Base-by-base conservation (phyloP, 2,113 vertebrate genomes). In the Chaetops frenatus region DNA sequence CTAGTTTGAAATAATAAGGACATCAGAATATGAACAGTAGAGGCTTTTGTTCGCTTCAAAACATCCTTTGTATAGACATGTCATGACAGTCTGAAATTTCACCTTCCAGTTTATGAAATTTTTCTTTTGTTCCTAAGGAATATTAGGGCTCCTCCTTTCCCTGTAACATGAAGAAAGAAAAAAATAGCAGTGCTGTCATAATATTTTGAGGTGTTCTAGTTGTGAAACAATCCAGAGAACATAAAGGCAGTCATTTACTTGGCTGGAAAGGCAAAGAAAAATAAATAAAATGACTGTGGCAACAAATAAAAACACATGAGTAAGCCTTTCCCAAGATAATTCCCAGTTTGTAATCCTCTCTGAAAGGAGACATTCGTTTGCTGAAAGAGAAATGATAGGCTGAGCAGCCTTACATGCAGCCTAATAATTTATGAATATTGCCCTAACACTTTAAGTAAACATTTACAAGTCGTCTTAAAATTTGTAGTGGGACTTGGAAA, bases 131-230 rank as follows among this genome's bases (percentile, higher is more conserved):
- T 84, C 27, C 23, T 65, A 47, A 76, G 33, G 29, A 25, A 40
- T 91, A 62, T 40, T n/a, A 70, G 28, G 36, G 12, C 23, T 89
- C 57, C 9, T 48, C 4, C 16, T 73, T 77, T 72, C 29, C 56
- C 29, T 81, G 2, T 28, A 54, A 70, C 51, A 47, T 12, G 13
- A 81, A 61, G 21, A 71, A 70, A 57, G 31, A 12, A 60, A 51
- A 67, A 76, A 65, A 13, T 15, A 54, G 27, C 1, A 0, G 7
- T 31, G 15, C n/a, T 79, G 10, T 81, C 0, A 0, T 78, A 78
- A 65, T 87, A 67, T 79, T 81, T 84, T 71, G 81, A 60, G 70
- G 47, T 50, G 11, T 45, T 78, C 33, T 33, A 36, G 50, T 67
- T 6, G 0, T 56, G 48, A 81, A 86, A 74, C 9, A 57, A 24